Percentiles rank a stretch among this genome's conserved stretches.
Conservation (phyloP, 2,888 invertebrate species). For the Serrognathus titanus region DNA sequence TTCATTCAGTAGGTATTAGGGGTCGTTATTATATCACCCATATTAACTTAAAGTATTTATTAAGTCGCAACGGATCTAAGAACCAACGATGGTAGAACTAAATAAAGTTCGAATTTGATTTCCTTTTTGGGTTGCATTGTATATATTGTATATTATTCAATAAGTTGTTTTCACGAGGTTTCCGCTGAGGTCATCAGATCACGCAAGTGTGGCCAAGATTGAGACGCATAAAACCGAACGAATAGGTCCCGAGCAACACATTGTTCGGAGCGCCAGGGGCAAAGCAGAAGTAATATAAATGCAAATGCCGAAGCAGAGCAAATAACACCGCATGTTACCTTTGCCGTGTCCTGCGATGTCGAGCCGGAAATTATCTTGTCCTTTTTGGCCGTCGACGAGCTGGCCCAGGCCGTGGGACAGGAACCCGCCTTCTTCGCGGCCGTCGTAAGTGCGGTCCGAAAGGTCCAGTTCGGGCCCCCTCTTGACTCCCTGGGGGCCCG, state of each 20-base stretch:
- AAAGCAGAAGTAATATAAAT: conserved; percentile 38
- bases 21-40: too few species aligned
- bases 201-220: conserved; percentile 32
- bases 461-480: conserved; percentile 72
- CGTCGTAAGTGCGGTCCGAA: conserved; percentile 77
- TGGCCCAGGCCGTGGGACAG: conserved; percentile 74
- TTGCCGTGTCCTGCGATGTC: conserved; percentile 64
- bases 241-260: conserved; percentile 33
- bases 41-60: too few species aligned
- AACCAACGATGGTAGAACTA: too few species aligned
- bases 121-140: too few species aligned
- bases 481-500: conserved; percentile 70
- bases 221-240: conserved; percentile 36
- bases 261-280: conserved; percentile 28
- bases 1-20: too few species aligned
- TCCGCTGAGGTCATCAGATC: conserved; percentile 31
- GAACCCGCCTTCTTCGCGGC: conserved; percentile 60
- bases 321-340: conserved; percentile 48
- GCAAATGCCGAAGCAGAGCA: conserved; percentile 34
- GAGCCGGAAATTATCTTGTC: conserved; percentile 69
- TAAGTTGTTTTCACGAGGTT: conserved; percentile 9
- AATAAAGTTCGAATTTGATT: too few species aligned
- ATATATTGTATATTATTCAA: too few species aligned
- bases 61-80: too few species aligned
- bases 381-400: conserved; percentile 72